Conservation (phyloP, 2,888 invertebrate genomes). For the Aphodius granarius region DNA sequence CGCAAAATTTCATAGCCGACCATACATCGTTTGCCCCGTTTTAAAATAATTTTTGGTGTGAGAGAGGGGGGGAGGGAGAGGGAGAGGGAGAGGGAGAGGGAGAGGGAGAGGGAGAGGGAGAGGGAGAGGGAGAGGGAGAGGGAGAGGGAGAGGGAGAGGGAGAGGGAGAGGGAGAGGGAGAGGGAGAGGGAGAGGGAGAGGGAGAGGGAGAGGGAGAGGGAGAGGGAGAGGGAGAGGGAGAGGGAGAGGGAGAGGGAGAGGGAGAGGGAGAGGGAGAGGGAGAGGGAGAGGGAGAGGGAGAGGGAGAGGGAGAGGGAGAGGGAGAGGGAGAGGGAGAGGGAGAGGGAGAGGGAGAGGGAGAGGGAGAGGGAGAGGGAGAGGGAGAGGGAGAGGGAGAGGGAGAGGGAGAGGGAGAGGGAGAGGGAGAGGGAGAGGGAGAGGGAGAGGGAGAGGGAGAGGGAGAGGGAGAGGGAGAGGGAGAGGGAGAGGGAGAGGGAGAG, state of each 20-base stretch:
- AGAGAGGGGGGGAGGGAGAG: slow-evolving; percentile 9
- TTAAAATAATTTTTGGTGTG: too few species aligned
- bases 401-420: slow-evolving; percentile 18
- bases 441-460: slow-evolving; percentile 18
- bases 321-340: slow-evolving; percentile 18
- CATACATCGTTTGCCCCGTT: too few species aligned
- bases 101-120: slow-evolving; percentile 10
- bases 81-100: slow-evolving; percentile 8
- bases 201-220: slow-evolving; percentile 18
- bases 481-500: slow-evolving; percentile 17
- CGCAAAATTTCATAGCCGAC: too few species aligned
- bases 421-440: slow-evolving; percentile 17
- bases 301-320: slow-evolving; percentile 17
- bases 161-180: slow-evolving; percentile 12
- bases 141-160: slow-evolving; percentile 9
- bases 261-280: slow-evolving; percentile 17
- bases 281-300: slow-evolving; percentile 16
- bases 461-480: slow-evolving; percentile 18
- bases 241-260: slow-evolving; percentile 17
- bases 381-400: slow-evolving; percentile 18
- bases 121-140: slow-evolving; percentile 11
- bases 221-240: slow-evolving; percentile 17
- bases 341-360: slow-evolving; percentile 18
- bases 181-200: slow-evolving; percentile 12
- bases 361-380: slow-evolving; percentile 17